Evolutionary conservation across 2,888 invertebrate genomes (phyloP), one percentile per base, ranked within the genome.

Genomic region (Napeogenes sylphis): DNA sequence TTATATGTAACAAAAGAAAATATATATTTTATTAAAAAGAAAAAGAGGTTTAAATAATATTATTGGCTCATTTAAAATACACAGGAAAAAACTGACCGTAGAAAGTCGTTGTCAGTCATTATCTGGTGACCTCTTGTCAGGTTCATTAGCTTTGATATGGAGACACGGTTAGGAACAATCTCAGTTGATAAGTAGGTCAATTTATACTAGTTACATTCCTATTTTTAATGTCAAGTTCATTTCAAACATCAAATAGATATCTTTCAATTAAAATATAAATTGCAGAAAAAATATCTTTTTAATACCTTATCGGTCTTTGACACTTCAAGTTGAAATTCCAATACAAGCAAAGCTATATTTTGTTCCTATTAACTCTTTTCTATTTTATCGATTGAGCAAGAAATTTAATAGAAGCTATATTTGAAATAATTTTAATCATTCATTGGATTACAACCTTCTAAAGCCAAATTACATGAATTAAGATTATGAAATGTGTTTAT

Each of bases 191-290:
- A 82, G 66, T 86, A 68, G 85, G 88, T 85, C 86, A 85, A 77
- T 86, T 84, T 83, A 85, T 78, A 80, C 70, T 75, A 74, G 42
- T 78, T 81, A 77, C 79, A 78, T 75, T 75, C 73, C 77, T 74
- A 71, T 71, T 77, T 75, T 75, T 73, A 62, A 83, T 85, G 90
- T 87, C 90, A 90, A 90, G 90, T 89, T 90, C 88, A 85, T 69
- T 75, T 56, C 59, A 64, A 58, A 62, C 63, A 68, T 59, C 60
- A 59, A 65, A 30, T 51, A 56, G 46, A 32, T 67, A 65, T 56
- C 53, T 32, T 51, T 55, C 45, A 64, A n/a, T 56, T 14, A 14
- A 14, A n/a, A n/a, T 14, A 4, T 21, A 8, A 21, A 51, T 51
- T 21, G 10, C 30, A 51, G 30, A 51, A 51, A 21, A 2, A 47